These are phyloP conservation scores for Thripadectes ignobilis DNA, from an alignment of 2,797 vertebrate genomes.

Conservation along the genomic window DNA sequence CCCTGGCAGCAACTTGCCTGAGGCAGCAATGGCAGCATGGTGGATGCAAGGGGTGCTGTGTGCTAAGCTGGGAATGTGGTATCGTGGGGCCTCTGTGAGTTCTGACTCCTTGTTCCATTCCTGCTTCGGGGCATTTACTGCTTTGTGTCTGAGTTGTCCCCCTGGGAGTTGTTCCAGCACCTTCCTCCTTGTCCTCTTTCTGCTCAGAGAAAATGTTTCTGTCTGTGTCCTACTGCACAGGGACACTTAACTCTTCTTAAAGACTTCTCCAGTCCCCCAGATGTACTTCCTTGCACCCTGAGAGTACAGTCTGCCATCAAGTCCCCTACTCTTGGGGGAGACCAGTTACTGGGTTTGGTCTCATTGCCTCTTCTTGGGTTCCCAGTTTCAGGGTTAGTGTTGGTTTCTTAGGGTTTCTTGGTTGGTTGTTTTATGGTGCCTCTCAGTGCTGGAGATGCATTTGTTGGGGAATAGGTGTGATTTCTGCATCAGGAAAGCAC, in stretches of 20 bases:
- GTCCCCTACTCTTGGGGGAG: not conserved
- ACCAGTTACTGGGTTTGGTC: accelerated
- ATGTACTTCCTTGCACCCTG: not conserved
- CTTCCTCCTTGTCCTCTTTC: not conserved
- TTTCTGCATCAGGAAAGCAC: not conserved
- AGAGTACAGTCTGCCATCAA: accelerated
- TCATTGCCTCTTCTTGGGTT: not conserved
- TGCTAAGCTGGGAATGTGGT: not conserved
- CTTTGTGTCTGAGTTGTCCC: not conserved
- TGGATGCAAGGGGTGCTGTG: accelerated
- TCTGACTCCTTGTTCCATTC: not conserved
- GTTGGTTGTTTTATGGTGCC: not conserved
- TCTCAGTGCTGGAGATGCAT: not conserved
- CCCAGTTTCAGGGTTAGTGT: not conserved
- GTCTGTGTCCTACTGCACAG: not conserved
- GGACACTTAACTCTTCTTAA: not conserved
- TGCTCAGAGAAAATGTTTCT: not conserved
- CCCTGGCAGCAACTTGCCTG: not conserved
- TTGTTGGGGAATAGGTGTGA: not conserved
- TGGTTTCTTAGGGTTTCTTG: not conserved
- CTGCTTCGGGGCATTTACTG: not conserved
- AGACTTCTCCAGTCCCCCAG: not conserved
- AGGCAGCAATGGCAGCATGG: accelerated
- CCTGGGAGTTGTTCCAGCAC: not conserved
- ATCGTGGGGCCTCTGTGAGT: no score